phyloP scores from a whole-genome alignment of 2,888 invertebrate species.

The Patella depressa region DNA sequence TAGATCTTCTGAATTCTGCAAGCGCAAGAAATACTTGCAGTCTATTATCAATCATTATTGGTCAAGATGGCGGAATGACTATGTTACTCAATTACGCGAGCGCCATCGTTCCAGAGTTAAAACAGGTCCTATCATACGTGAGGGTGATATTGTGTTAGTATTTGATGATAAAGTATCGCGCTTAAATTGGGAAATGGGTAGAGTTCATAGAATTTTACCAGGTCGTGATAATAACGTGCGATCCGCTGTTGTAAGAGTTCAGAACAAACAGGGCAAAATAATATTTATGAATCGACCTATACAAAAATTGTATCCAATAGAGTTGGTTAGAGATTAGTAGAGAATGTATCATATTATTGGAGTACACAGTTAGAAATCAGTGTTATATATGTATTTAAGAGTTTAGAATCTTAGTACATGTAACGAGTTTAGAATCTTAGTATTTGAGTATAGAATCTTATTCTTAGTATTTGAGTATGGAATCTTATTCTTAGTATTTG shows the following conservation, averaged over 20 bases:
- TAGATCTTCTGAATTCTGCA: not conserved
- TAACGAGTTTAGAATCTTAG: no score
- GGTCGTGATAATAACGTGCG: not conserved
- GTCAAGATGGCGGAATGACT: not conserved
- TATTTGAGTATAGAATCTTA: no score
- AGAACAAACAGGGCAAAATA: not conserved
- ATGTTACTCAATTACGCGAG: not conserved
- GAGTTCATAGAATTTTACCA: not conserved
- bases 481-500: no score
- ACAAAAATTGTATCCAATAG: not conserved
- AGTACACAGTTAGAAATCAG: not conserved
- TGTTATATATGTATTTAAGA: no score
- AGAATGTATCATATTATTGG: not conserved
- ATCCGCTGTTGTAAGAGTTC: slow-evolving; percentile 2
- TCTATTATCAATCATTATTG: not conserved
- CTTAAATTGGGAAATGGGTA: slow-evolving; percentile 4
- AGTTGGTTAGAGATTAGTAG: not conserved
- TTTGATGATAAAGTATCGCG: not conserved
- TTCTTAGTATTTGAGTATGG: no score
- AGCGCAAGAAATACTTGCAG: not conserved
- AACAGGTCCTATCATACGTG: not conserved
- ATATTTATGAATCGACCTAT: not conserved
- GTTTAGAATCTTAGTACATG: no score
- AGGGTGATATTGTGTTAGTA: not conserved
- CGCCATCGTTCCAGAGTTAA: not conserved